These are phyloP conservation scores for Nomada flava DNA, from an alignment of 2,888 invertebrate species.

Conservation along the genomic window DNA sequence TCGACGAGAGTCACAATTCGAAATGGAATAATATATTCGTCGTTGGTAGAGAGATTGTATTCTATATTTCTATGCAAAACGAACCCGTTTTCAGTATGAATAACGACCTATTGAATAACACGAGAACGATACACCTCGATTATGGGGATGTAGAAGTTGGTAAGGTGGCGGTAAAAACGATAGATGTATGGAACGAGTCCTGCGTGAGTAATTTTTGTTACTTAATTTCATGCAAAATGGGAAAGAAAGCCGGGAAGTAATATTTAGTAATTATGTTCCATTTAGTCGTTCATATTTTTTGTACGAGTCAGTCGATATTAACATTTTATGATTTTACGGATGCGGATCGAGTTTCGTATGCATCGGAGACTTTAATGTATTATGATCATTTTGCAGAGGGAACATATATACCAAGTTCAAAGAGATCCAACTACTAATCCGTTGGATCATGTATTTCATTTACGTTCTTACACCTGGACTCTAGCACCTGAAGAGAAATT, in stretches of 20 bases:
- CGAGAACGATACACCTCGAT: constrained; percentile 63
- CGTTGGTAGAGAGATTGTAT: not conserved
- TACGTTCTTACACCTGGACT: constrained; percentile 76
- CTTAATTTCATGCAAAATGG: not conserved
- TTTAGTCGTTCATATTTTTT: no score
- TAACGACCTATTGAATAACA: not conserved
- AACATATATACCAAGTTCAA: constrained; percentile 72
- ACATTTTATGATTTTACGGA: no score
- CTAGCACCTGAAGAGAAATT: constrained; percentile 71
- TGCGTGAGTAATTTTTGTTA: constrained; percentile 65
- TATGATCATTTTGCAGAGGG: constrained; percentile 59
- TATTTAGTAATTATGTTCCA: no score
- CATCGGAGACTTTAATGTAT: not conserved
- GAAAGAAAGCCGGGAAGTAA: not conserved
- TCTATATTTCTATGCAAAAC: not conserved
- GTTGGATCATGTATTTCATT: constrained; percentile 80
- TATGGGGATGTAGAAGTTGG: constrained; percentile 74
- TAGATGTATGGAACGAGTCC: constrained; percentile 74
- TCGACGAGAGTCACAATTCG: constrained; percentile 15
- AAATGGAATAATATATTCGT: constrained; percentile 17
- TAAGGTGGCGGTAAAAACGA: constrained; percentile 64
- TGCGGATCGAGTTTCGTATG: not conserved
- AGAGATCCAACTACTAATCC: constrained; percentile 79
- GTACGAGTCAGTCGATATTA: no score
- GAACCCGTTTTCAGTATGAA: not conserved